Conservation (phyloP, 2,113 vertebrate species). For the Pollimyrus isidori region DNA sequence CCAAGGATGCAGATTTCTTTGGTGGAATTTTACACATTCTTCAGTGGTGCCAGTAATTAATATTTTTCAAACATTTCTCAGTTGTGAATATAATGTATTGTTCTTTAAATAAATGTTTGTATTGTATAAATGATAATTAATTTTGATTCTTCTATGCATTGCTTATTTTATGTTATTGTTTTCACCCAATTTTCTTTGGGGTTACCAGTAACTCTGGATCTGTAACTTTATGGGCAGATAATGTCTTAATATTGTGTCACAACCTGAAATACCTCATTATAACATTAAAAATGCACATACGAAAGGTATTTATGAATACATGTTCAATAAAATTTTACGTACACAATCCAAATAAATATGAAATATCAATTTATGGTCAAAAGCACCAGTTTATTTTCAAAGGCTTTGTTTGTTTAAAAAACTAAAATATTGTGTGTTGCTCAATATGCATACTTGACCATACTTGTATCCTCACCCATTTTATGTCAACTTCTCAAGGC, state of each 20-base stretch:
- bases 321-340: neutral
- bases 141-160: neutral
- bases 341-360: neutral
- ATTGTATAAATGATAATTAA: neutral
- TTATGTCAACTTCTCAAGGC: no score
- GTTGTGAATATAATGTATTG: neutral
- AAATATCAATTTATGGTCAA: neutral
- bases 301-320: neutral
- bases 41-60: neutral
- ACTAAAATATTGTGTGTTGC: neutral
- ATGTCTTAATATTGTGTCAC: neutral
- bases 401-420: neutral
- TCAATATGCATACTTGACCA: neutral
- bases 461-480: neutral
- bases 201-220: neutral
- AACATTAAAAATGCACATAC: neutral
- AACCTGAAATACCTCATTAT: neutral
- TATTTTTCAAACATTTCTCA: neutral
- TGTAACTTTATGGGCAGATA: neutral
- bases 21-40: neutral
- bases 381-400: neutral
- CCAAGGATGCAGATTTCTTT: neutral
- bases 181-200: neutral
- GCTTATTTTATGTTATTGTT: neutral
- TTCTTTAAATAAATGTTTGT: neutral